Conservation (phyloP, 2,888 invertebrate species). For the Sphaerophoria rueppellii region DNA sequence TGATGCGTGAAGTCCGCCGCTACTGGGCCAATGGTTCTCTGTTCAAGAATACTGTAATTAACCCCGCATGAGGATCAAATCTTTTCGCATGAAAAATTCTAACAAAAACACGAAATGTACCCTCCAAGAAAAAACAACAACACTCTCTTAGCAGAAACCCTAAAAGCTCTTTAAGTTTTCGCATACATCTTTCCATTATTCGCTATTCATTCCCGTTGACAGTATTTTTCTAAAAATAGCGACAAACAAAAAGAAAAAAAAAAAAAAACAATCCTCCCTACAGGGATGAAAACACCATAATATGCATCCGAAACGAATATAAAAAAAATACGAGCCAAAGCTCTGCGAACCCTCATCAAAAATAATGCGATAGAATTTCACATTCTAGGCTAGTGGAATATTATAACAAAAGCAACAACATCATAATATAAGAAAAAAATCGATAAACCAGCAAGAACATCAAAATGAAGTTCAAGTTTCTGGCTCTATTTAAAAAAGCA, state of each 20-base stretch:
- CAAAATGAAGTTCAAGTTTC: constrained; percentile 65
- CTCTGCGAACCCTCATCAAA: constrained; percentile 49
- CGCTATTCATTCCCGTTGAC: constrained; percentile 15
- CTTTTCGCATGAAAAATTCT: neutral
- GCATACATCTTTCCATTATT: constrained; percentile 5
- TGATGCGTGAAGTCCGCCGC: constrained; percentile 1
- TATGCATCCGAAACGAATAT: constrained; percentile 19
- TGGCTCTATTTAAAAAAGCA: constrained; percentile 41
- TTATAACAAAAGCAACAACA: neutral
- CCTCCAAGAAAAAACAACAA: neutral
- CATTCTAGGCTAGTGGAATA: constrained; percentile 27
- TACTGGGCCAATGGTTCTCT: neutral
- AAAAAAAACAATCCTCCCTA: neutral
- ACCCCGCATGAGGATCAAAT: neutral
- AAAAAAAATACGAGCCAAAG: constrained; percentile 28
- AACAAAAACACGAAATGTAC: neutral
- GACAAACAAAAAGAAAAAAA: neutral
- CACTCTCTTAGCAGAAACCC: constrained; percentile 16
- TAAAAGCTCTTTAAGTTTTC: neutral
- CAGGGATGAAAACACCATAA: constrained; percentile 1
- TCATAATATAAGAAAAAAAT: constrained; percentile 37
- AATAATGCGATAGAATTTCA: constrained; percentile 45
- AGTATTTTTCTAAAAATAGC: neutral
- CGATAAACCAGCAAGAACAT: constrained; percentile 50
- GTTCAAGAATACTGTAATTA: neutral